Base-by-base conservation (phyloP, 1,140 invertebrate genomes). In the Spodoptera litura region DNA sequence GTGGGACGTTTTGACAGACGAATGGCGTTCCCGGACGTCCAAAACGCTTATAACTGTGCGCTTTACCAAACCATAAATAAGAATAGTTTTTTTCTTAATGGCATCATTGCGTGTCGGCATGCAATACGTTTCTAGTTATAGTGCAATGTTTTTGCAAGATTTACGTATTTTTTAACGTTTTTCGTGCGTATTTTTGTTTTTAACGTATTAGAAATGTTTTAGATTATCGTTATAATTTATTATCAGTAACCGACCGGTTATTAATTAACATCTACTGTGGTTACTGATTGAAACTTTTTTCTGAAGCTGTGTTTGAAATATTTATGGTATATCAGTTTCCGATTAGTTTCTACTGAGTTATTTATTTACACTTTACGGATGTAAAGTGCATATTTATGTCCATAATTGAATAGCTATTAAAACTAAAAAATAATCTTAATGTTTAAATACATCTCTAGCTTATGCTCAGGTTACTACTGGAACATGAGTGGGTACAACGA, bases 1-100 rank as follows among this genome's bases (percentile, higher is more conserved):
- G 83, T 87, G 82, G 83, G 83, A 83, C 76, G 62, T 79, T 52
- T 53, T 56, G 74, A 77, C 51, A 66, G 74, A 68, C 62, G 59
- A 79, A 82, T 80, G 64, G 78, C 76, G 78, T 27, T 77, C 35
- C 52, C 27, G 62, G 35, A 68, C 52, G 62, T 77, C 62, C 53
- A 58, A 56, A 77, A 68, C 74, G 68, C 73, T 62, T 77, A 58
- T 68, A 56, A 64, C 53, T 38, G 73, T 64, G 51, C 71, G 51
- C 15, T 75, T 75, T 49, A 66, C 62, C 68, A 77, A 77, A 77
- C 74, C 74, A 77, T 77, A 56, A 77, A 77, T 77, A 68, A 27
- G 27, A 49, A 56, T 77, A 20, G 51, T 77, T 76, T 55, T 76
- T 68, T 68, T 70, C 66, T 66, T 77, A 77, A 77, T 77, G 74